These are phyloP conservation scores for Pseudochirops cupreus DNA, from an alignment of 2,797 vertebrate species.

Conservation along the genomic window DNA sequence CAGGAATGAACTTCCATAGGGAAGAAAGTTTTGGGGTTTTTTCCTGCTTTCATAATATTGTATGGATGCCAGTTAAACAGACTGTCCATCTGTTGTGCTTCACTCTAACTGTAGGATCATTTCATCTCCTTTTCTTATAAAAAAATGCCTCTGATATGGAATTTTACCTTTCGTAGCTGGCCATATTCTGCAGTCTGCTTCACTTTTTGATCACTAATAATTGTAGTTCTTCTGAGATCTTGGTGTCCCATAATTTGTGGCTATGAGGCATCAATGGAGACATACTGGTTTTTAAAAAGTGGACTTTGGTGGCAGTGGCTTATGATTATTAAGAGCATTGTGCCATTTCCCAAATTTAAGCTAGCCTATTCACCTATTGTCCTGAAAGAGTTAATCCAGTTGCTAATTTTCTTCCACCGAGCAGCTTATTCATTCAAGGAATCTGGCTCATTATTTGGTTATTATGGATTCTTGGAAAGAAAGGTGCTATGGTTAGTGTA, in stretches of 20 bases:
- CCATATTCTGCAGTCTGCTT: neutral
- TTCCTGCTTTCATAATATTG: neutral
- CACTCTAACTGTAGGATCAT: neutral
- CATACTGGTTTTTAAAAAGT: neutral
- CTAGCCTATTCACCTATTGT: neutral
- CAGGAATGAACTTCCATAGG: neutral
- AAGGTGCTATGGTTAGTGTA: neutral
- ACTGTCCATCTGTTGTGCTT: neutral
- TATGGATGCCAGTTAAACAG: neutral
- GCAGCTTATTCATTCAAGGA: slow-evolving; percentile 33
- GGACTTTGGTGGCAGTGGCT: neutral
- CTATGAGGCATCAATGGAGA: neutral
- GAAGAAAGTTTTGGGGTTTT: neutral
- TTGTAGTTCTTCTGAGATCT: neutral
- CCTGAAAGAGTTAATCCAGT: slow-evolving; percentile 47
- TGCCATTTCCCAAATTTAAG: neutral
- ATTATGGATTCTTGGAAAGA: slow-evolving; percentile 20
- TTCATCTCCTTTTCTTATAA: neutral
- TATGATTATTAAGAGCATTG: neutral
- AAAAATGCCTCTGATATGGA: neutral
- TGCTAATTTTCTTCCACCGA: slow-evolving; percentile 44
- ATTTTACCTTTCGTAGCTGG: neutral
- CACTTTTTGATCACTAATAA: neutral
- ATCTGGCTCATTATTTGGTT: slow-evolving; percentile 10
- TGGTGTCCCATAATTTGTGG: neutral